These are phyloP conservation scores for Furnarius figulus DNA, from an alignment of 2,113 vertebrate genomes.

Conservation along the genomic window DNA sequence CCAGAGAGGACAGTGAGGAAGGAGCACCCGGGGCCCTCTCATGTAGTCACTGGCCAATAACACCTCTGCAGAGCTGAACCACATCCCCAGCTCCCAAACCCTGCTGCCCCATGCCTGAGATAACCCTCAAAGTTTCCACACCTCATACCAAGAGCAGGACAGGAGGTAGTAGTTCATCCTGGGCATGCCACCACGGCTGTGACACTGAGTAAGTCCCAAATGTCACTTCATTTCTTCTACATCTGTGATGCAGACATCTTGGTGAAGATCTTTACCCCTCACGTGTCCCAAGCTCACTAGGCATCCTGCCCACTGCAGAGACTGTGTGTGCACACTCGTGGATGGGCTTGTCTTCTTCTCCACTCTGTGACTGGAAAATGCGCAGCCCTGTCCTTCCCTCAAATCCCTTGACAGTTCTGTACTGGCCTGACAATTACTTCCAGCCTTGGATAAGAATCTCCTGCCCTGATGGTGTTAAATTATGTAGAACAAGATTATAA, in stretches of 20 bases:
- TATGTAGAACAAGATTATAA: conserved; percentile 50
- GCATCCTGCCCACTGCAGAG: background rate
- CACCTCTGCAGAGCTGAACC: background rate
- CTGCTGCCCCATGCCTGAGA: background rate
- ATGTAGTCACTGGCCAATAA: background rate
- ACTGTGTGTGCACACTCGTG: background rate
- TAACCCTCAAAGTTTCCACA: background rate
- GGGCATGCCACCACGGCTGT: fast-evolving
- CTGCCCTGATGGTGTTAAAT: conserved; percentile 30
- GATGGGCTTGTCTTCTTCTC: background rate
- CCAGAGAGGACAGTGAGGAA: background rate
- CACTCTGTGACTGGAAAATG: background rate
- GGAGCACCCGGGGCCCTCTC: background rate
- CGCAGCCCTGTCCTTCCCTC: background rate
- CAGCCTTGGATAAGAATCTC: conserved; percentile 24
- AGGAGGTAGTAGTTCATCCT: background rate
- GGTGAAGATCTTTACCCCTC: background rate
- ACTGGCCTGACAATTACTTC: background rate
- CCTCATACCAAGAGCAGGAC: background rate
- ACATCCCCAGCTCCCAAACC: background rate
- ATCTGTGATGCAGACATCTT: background rate
- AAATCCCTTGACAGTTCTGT: background rate
- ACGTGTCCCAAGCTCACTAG: fast-evolving
- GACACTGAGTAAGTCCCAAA: background rate
- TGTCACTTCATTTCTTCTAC: background rate